Evolutionary conservation across 2,888 invertebrate genomes (phyloP).

Genomic region (Hipparchia sbordonii): DNA sequence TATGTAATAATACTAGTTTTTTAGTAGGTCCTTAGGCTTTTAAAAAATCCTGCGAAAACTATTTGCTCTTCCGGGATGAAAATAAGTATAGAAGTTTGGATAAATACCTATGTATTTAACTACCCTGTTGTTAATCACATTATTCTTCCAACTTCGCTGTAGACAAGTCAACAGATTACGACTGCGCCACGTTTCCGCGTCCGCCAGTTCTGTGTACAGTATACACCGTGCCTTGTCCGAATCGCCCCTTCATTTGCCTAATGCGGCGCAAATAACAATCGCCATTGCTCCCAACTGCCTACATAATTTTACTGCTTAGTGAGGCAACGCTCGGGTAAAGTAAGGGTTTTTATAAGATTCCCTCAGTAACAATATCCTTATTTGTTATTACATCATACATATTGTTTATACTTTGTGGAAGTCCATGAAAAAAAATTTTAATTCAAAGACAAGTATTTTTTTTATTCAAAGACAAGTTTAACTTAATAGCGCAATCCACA

Average conservation of each 20-base stretch:
- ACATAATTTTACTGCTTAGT: slow-evolving; percentile 30
- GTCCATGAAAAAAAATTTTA: too few species aligned
- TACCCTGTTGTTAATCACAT: too few species aligned
- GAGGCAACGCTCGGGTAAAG: slow-evolving; percentile 7
- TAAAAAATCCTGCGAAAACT: too few species aligned
- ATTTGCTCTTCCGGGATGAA: too few species aligned
- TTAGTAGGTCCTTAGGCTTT: too few species aligned
- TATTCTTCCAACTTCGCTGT: neutral
- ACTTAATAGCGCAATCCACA: too few species aligned
- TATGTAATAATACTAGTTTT: too few species aligned
- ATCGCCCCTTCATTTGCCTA: slow-evolving; percentile 37
- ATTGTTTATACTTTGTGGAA: too few species aligned
- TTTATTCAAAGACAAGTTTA: too few species aligned
- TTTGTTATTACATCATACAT: neutral
- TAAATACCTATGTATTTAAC: too few species aligned
- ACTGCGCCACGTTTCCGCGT: neutral
- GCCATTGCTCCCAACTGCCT: slow-evolving; percentile 34
- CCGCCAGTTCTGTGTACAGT: neutral
- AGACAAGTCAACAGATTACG: neutral
- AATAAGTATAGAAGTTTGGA: too few species aligned
- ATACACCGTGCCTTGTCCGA: slow-evolving; percentile 10
- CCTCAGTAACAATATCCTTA: neutral
- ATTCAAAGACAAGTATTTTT: too few species aligned
- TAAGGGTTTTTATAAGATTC: neutral
- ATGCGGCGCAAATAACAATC: slow-evolving; percentile 37